A percentile compares a stretch with the other conserved stretches of the same genome.
Evolutionary conservation across 2,113 vertebrate genomes (phyloP).

Genomic region (Kryptolebias marmoratus): DNA sequence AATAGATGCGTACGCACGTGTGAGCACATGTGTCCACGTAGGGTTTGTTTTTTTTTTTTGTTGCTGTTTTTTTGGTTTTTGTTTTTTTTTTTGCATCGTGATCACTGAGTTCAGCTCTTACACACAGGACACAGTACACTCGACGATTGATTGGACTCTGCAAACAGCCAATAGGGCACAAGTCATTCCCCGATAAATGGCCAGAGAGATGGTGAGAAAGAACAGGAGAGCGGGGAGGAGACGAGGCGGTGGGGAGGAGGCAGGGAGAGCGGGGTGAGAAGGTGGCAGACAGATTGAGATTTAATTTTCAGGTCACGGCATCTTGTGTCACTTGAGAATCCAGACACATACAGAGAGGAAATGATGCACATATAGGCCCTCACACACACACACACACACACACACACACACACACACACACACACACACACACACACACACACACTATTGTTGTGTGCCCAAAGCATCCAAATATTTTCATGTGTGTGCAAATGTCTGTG

Average conservation of each 20-base stretch:
- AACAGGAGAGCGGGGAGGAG: neutral
- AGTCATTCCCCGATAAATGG: conserved; percentile 68
- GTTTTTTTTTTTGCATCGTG: conserved; percentile 52
- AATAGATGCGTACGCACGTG: neutral
- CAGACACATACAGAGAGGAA: conserved; percentile 64
- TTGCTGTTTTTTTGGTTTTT: conserved; percentile 50
- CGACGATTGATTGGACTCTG: conserved; percentile 66
- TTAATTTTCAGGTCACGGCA: conserved; percentile 80
- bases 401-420: conserved; percentile 5
- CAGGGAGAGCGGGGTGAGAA: conserved; percentile 48
- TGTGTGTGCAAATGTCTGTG: conserved; percentile 52
- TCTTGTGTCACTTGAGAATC: conserved; percentile 76
- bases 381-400: neutral
- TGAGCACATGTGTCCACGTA: neutral
- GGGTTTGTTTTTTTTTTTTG: conserved; percentile 33
- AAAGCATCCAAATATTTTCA: conserved; percentile 13
- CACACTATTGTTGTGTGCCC: conserved; percentile 28
- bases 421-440: conserved; percentile 16
- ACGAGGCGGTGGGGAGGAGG: neutral
- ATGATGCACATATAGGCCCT: conserved; percentile 53
- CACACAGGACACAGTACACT: conserved; percentile 41
- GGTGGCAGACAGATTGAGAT: conserved; percentile 75
- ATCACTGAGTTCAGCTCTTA: conserved; percentile 50
- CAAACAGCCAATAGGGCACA: conserved; percentile 71
- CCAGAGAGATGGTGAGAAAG: conserved; percentile 30